These are phyloP conservation scores for Orussus abietinus DNA, from an alignment of 1,140 invertebrate species.

Conservation along the genomic window DNA sequence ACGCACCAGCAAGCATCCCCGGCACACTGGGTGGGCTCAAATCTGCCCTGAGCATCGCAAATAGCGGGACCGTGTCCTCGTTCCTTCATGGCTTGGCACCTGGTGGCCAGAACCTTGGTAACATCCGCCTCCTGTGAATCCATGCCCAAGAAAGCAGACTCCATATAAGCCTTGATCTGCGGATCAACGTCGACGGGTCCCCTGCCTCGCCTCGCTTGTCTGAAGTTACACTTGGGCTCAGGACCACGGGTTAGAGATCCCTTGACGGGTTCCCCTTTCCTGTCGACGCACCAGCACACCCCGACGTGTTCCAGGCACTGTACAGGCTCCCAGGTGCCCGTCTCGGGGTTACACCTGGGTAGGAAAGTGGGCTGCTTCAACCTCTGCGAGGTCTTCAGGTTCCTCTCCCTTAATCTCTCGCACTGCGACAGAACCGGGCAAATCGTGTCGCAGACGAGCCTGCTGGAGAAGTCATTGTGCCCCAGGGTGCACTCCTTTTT, in stretches of 20 bases:
- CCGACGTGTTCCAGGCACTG: conserved; percentile 77
- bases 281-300: conserved; percentile 82
- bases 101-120: conserved; percentile 46
- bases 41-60: conserved; percentile 66
- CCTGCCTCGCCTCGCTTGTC: conserved; percentile 62
- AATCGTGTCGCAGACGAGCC: conserved; percentile 75
- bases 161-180: conserved; percentile 42
- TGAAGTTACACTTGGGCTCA: conserved; percentile 70
- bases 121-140: conserved; percentile 22
- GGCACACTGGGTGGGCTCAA: conserved; percentile 71
- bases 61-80: conserved; percentile 56
- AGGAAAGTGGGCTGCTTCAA: conserved; percentile 65
- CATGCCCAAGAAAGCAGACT: conserved; percentile 27
- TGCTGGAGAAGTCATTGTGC: conserved; percentile 84
- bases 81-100: conserved; percentile 62
- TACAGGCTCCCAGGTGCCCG: conserved; percentile 73
- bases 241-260: conserved; percentile 69
- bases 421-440: conserved; percentile 82
- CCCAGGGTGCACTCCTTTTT: conserved; percentile 76
- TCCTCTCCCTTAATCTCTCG: conserved; percentile 72
- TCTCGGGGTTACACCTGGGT: conserved; percentile 68
- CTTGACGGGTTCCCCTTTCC: conserved; percentile 73
- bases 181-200: conserved; percentile 33
- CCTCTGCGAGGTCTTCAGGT: conserved; percentile 63
- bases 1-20: conserved; percentile 79